Evolutionary conservation across 2,797 vertebrate genomes (phyloP), one percentile per base, ranked within the genome.

Genomic region (Manis javanica): DNA sequence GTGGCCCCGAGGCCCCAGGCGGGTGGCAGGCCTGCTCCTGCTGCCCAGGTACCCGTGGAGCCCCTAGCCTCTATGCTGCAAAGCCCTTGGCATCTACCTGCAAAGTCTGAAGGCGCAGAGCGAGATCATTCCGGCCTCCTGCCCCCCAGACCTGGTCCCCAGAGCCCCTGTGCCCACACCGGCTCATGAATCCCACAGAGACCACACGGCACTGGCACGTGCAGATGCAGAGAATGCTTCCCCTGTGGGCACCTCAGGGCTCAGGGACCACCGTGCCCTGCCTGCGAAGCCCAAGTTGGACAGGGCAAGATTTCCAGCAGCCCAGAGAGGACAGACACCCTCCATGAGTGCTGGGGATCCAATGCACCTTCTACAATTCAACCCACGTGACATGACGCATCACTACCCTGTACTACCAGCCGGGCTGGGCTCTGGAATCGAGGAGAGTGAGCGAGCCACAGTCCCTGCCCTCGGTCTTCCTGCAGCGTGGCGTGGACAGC

Each of bases 401-500:
- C 49, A 16, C 3, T 34, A 61, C 31, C 11, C n/a, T n/a, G 15
- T 19, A 49, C 55, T 18, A 15, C 51, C 66, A 46, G 37, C 68
- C 68, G 69, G 53, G 29, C 0, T 68, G 55, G 61, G 66, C 72
- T 26, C 34, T 23, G 23, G 16, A 51, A 11, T 0, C 61, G 42
- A 91, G 59, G 51, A 71, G 78, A 91, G 64, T 39, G 37, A 42
- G 53, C 79, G 53, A 6, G 53, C 39, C 74, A 55, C 9, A 31
- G 29, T 46, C 63, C 18, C 55, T 11, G 14, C 46, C 53, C 29
- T 82, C 81, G 16, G 55, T 75, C 63, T 49, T 26, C 3, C 63
- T 7, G 42, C 51, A 89, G 46, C 23, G 13, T 0, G 23, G 14
- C 31, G 0, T 16, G 34, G 55, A 63, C 0, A 7, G 37, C 0